Percentiles rank a stretch among this genome's conserved stretches.
Evolutionary conservation across 2,888 invertebrate genomes (phyloP).

Genomic region (Agrenia bidenticulata): DNA sequence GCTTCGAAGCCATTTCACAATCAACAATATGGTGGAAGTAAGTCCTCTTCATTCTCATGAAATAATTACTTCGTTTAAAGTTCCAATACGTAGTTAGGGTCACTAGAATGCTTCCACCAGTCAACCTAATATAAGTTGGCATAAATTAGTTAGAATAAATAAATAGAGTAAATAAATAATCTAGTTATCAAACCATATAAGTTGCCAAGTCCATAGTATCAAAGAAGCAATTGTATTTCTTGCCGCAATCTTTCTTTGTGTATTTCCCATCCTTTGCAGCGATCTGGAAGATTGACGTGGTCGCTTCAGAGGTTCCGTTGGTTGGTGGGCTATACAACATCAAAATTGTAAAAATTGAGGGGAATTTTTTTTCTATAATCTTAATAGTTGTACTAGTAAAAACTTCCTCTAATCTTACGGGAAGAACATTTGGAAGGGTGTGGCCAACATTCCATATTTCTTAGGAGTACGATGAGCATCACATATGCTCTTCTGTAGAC

Average conservation of each 20-base stretch:
- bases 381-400: conserved; percentile 12
- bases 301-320: conserved; percentile 45
- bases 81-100: conserved; percentile 32
- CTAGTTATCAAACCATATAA: conserved; percentile 43
- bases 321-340: conserved; percentile 41
- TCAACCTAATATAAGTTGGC: too few relatives aligned
- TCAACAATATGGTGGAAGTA: background rate
- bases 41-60: background rate
- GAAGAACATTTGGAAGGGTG: conserved; percentile 52
- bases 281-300: conserved; percentile 46
- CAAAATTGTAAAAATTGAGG: too few relatives aligned
- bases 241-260: conserved; percentile 44
- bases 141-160: too few relatives aligned
- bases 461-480: conserved; percentile 49
- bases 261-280: conserved; percentile 51
- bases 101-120: conserved; percentile 11
- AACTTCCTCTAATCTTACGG: conserved; percentile 50
- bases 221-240: conserved; percentile 49
- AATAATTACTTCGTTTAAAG: conserved; percentile 18
- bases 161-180: too few relatives aligned
- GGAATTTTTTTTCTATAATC: conserved; percentile 16
- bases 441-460: conserved; percentile 50
- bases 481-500: conserved; percentile 52
- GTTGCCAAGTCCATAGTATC: conserved; percentile 45
- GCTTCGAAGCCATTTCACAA: background rate